phyloP scores from a whole-genome alignment of 2,113 vertebrate genomes.

The Mus spicilegus region DNA sequence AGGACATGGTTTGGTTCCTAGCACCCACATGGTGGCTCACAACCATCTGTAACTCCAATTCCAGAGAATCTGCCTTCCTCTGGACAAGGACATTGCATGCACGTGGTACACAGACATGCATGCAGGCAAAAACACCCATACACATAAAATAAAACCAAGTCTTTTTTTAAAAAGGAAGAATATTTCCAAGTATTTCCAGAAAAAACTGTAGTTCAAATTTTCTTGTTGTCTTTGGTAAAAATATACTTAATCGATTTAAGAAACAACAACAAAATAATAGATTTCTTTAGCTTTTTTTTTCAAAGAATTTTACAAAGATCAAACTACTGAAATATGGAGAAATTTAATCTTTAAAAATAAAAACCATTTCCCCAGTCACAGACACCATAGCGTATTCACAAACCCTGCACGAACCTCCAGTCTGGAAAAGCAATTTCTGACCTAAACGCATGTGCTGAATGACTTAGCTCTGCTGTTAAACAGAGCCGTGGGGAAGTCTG shows the following conservation, averaged over 20 bases:
- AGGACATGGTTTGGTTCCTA: background rate
- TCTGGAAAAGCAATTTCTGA: conserved; percentile 79
- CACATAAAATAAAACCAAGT: background rate
- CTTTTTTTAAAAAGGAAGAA: background rate
- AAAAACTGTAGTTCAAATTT: conserved; percentile 58
- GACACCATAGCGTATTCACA: conserved; percentile 80
- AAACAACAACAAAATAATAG: conserved; percentile 39
- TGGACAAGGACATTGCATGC: background rate
- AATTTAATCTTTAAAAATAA: conserved; percentile 52
- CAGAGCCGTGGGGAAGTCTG: conserved; percentile 81
- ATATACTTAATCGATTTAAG: background rate
- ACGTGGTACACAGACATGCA: background rate
- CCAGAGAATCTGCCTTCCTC: background rate
- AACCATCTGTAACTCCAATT: background rate
- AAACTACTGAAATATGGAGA: conserved; percentile 53
- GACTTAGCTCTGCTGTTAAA: conserved; percentile 83
- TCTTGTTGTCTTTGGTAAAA: conserved; percentile 31
- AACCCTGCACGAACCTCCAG: conserved; percentile 80
- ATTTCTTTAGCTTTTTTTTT: conserved; percentile 17
- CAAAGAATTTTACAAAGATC: conserved; percentile 56
- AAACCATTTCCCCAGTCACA: conserved; percentile 79
- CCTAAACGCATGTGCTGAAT: conserved; percentile 79
- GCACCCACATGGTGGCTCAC: background rate
- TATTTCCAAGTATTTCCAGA: conserved; percentile 55
- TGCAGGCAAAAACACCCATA: background rate